Evolutionary conservation across 2,888 invertebrate genomes (phyloP), one percentile per base, ranked within the genome.

Genomic region (Hirtodrosophila histrioides): DNA sequence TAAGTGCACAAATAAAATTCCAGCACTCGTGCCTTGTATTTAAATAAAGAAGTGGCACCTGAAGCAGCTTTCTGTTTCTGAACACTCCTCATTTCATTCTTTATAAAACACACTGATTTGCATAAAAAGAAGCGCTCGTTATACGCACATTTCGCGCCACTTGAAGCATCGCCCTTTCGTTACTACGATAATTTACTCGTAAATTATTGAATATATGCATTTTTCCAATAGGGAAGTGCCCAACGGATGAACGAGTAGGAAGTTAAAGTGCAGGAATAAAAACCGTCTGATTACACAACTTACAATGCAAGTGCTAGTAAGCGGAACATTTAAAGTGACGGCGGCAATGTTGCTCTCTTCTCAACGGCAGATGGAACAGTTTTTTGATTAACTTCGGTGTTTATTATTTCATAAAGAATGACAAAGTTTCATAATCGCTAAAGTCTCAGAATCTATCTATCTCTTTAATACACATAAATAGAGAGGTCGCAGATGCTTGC

Each of bases 71-170:
- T 40, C 39, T 54, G 41, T 37, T 40, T 39, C 23, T 68, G 43
- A 45, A 48, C 63, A 55, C 46, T 83, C 51, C 72, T 78, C 68
- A 82, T 78, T 78, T 71, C 81, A 69, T 68, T 68, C 69, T 75
- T 71, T 69, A 57, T 72, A 64, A 80, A 71, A 69, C 53, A 57
- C 66, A 62, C 50, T 65, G 79, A 86, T 86, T 80, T 85, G 75
- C 86, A 85, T 80, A 44, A 57, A 69, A 31, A 57, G 76, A 68
- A 54, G 54, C 56, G 53, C 83, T 78, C 71, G 82, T 78, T 86
- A 68, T 78, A 73, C 78, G 85, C 85, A 78, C 61, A 85, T 78
- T 79, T 82, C 57, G 60, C 78, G 62, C 74, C 50, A 70, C 61
- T 70, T 71, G 64, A 46, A 46, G 57, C 72, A 46, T 10, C 54